Percentiles rank a stretch among this genome's conserved stretches.
These are phyloP conservation scores for Ageneiosus marmoratus DNA, from an alignment of 2,113 vertebrate species.

Conservation along the genomic window DNA sequence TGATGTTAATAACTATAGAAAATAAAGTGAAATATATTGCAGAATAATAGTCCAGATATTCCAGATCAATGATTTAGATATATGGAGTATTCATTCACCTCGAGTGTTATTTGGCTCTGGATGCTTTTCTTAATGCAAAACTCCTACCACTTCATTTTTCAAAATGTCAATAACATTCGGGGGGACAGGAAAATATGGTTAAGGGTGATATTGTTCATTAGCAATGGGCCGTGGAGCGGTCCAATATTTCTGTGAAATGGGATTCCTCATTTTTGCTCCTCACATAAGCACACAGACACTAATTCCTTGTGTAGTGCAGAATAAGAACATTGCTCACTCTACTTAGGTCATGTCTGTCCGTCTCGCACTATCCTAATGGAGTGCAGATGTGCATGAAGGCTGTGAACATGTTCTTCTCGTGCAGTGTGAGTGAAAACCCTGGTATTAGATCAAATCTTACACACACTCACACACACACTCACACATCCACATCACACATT, in stretches of 20 bases:
- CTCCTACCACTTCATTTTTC: constrained; percentile 7
- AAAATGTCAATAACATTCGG: not conserved
- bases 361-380: constrained; percentile 31
- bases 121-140: constrained; percentile 11
- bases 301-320: constrained; percentile 16
- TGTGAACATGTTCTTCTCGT: constrained; percentile 13
- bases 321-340: constrained; percentile 26
- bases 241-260: not conserved
- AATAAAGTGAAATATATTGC: constrained; percentile 8
- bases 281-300: constrained; percentile 22
- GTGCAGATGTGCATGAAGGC: constrained; percentile 32
- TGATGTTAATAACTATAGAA: not conserved
- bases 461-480: constrained; percentile 31
- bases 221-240: not conserved
- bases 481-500: not conserved
- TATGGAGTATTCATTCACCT: constrained; percentile 12
- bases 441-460: constrained; percentile 3
- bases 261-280: constrained; percentile 14
- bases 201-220: constrained; percentile 6
- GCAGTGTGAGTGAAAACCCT: constrained; percentile 8
- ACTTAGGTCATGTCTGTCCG: constrained; percentile 31
- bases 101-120: constrained; percentile 8
- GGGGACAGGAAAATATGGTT: constrained; percentile 1
- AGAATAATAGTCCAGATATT: constrained; percentile 14
- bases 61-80: not conserved